These are phyloP conservation scores for Gandaritis pyraliata DNA, from an alignment of 2,888 invertebrate genomes.

Conservation along the genomic window DNA sequence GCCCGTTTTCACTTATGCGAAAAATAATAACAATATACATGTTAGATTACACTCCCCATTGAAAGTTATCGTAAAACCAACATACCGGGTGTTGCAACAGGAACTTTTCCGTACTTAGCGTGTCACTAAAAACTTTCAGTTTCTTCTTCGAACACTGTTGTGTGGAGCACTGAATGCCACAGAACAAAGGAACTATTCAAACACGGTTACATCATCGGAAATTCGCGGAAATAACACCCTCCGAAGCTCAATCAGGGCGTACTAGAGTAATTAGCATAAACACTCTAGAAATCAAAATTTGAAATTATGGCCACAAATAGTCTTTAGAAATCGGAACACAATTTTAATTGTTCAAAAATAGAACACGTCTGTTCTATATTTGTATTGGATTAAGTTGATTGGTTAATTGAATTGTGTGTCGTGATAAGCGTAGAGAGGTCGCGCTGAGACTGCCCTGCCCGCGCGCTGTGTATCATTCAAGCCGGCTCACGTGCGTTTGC, in stretches of 20 bases:
- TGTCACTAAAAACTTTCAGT: constrained; percentile 66
- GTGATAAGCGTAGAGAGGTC: constrained; percentile 78
- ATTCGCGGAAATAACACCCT: constrained; percentile 51
- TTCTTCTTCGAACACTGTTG: constrained; percentile 63
- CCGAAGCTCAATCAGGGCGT: constrained; percentile 46
- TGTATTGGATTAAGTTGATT: constrained; percentile 62
- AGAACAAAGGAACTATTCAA: constrained; percentile 69
- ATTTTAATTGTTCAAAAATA: constrained; percentile 28
- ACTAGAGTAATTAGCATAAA: constrained; percentile 54
- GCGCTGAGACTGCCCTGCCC: constrained; percentile 72
- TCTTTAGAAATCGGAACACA: constrained; percentile 16
- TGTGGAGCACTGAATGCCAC: constrained; percentile 50
- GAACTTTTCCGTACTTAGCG: constrained; percentile 57
- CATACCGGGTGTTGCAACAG: constrained; percentile 53
- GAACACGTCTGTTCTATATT: constrained; percentile 47
- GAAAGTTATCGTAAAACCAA: constrained; percentile 44
- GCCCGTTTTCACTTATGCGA: constrained; percentile 48
- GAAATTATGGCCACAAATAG: constrained; percentile 40
- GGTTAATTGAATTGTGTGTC: constrained; percentile 67
- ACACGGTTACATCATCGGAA: constrained; percentile 74
- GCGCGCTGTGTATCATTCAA: constrained; percentile 70
- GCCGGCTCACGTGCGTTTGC: constrained; percentile 75
- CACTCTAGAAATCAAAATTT: constrained; percentile 47
- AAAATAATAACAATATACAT: constrained; percentile 44
- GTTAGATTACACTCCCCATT: constrained; percentile 31